Conservation (phyloP, 2,797 vertebrate genomes). For the Margarornis squamiger region DNA sequence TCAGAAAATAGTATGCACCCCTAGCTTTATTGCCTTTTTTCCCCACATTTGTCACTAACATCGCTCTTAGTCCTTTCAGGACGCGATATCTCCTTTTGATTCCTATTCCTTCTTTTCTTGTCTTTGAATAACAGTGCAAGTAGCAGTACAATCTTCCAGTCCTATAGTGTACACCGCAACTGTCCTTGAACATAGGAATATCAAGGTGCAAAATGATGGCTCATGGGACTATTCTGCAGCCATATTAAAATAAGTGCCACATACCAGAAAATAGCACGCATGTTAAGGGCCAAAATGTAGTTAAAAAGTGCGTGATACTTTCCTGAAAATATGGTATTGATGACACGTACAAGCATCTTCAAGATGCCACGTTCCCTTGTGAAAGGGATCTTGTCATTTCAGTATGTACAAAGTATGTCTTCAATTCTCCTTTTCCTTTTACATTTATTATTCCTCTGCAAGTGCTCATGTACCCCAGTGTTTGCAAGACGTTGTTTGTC, state of each 20-base stretch:
- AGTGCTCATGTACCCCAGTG: conserved; percentile 91
- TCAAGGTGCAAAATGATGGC: conserved; percentile 64
- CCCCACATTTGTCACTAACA: conserved; percentile 30
- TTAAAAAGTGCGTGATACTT: conserved; percentile 66
- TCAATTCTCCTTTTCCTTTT: conserved; percentile 96
- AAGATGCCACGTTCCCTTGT: conserved; percentile 92
- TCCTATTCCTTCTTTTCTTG: conserved; percentile 30
- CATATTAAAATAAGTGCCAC: conserved; percentile 70
- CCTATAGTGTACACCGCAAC: conserved; percentile 32
- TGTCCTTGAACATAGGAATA: conserved; percentile 61
- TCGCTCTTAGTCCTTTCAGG: not conserved
- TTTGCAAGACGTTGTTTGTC: conserved; percentile 85
- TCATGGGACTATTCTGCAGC: conserved; percentile 70
- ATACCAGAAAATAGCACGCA: conserved; percentile 69
- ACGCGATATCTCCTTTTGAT: not conserved
- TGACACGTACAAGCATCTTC: conserved; percentile 66
- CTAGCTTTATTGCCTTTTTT: conserved; percentile 80
- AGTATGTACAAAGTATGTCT: conserved; percentile 95
- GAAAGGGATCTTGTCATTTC: conserved; percentile 95
- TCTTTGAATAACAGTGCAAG: conserved; percentile 67
- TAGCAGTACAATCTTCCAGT: conserved; percentile 59
- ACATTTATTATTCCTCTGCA: conserved; percentile 97
- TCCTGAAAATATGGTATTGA: conserved; percentile 50
- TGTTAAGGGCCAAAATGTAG: conserved; percentile 59
- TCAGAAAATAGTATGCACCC: conserved; percentile 76